Percentiles rank a stretch among this genome's conserved stretches.
Evolutionary conservation across 1,140 invertebrate genomes (phyloP).

Genomic region (Sinella curviseta): DNA sequence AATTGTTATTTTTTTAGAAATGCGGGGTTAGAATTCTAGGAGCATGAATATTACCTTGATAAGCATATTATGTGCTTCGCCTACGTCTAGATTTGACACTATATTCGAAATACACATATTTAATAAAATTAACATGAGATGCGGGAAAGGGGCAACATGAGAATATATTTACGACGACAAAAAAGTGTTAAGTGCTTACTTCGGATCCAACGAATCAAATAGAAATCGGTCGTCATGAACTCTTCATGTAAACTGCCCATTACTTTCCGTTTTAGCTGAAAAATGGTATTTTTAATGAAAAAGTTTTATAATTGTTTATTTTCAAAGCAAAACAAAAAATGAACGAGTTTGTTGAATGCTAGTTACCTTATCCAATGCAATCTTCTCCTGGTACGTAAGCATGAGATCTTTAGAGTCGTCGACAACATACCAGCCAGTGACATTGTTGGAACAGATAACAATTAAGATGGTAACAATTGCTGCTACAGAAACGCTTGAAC

Average conservation of each 20-base stretch:
- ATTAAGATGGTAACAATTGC: too few relatives aligned
- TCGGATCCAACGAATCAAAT: conserved; percentile 12
- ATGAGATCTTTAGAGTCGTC: neutral
- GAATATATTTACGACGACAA: neutral
- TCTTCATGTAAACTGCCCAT: neutral
- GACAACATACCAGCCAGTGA: neutral
- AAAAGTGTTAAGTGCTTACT: neutral
- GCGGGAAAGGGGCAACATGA: neutral
- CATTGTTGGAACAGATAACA: too few relatives aligned
- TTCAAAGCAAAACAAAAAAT: neutral
- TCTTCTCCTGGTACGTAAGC: neutral
- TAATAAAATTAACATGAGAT: too few relatives aligned
- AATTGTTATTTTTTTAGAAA: too few relatives aligned
- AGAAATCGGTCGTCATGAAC: neutral
- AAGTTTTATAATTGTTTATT: neutral
- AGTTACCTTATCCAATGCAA: neutral
- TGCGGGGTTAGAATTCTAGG: too few relatives aligned
- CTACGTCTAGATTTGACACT: neutral
- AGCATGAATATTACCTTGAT: too few relatives aligned
- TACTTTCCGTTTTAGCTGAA: neutral
- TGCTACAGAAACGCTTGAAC: too few relatives aligned
- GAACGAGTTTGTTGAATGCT: neutral
- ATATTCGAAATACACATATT: too few relatives aligned
- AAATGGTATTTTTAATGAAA: neutral
- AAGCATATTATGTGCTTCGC: neutral